Evolutionary conservation across 2,797 vertebrate genomes (phyloP).

Genomic region (Sylvilagus floridanus): DNA sequence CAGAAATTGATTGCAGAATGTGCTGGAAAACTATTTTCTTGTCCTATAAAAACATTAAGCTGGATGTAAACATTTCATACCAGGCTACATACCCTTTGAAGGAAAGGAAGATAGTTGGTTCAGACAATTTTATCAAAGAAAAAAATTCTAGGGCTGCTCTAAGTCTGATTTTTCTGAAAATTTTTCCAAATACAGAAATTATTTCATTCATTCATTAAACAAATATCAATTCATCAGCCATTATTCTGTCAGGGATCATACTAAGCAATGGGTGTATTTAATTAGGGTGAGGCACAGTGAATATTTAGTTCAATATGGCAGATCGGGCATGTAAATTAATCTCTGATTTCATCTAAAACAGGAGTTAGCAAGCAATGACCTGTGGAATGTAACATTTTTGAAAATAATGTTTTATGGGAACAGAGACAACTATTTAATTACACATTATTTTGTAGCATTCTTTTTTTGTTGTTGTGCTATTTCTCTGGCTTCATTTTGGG

Average conservation of each 20-base stretch:
- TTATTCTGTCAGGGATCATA: neutral
- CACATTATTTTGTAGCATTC: neutral
- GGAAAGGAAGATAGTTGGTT: neutral
- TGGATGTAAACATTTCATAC: conserved; percentile 46
- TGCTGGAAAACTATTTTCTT: conserved; percentile 69
- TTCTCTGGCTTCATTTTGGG: neutral
- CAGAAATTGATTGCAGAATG: conserved; percentile 65
- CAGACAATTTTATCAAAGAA: neutral
- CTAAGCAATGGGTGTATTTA: neutral
- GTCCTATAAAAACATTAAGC: conserved; percentile 52
- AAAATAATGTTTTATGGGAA: conserved; percentile 25
- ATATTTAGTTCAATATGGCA: neutral
- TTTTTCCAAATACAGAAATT: neutral
- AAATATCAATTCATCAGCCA: neutral
- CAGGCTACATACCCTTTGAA: neutral
- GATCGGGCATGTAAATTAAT: neutral
- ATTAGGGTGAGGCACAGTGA: too few relatives aligned
- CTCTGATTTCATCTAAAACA: neutral
- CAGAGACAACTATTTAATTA: neutral
- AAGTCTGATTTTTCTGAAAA: conserved; percentile 5
- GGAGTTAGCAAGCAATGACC: neutral
- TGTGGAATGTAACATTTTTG: neutral
- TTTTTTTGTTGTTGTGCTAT: neutral
- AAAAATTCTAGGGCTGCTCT: too few relatives aligned
- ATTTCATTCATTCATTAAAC: conserved; percentile 32